Evolutionary conservation across 2,888 invertebrate species (phyloP).

Genomic region (Pycnomerus fuliginosus): DNA sequence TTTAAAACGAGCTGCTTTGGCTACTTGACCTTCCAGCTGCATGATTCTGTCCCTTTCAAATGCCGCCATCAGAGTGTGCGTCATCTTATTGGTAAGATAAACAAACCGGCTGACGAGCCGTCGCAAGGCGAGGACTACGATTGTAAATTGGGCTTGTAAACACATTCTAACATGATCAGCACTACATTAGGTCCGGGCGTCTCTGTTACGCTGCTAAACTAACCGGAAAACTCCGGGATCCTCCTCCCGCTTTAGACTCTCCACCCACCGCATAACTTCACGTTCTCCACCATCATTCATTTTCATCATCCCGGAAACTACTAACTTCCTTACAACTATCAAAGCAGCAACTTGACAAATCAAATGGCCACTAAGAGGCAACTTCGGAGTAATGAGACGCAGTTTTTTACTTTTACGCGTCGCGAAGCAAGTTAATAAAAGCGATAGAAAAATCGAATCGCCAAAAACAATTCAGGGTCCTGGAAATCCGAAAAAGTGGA

Average conservation of each 20-base stretch:
- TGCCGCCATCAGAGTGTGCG: slow-evolving; percentile 36
- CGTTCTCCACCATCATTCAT: too few species aligned
- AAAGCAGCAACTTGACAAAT: too few species aligned
- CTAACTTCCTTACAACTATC: too few species aligned
- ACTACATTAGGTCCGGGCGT: slow-evolving; percentile 53
- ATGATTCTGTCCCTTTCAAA: slow-evolving; percentile 13
- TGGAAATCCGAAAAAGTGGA: too few species aligned
- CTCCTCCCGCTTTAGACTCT: slow-evolving; percentile 11
- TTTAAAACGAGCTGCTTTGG: too few species aligned
- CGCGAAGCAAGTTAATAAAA: too few species aligned
- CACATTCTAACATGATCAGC: slow-evolving; percentile 56
- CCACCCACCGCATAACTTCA: slow-evolving; percentile 15
- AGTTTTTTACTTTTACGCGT: too few species aligned
- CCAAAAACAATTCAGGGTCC: too few species aligned
- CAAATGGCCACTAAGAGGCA: too few species aligned
- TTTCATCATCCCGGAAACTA: too few species aligned
- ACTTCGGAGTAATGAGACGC: too few species aligned
- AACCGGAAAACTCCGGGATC: slow-evolving; percentile 45
- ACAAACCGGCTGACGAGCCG: slow-evolving; percentile 49
- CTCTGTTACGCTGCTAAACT: slow-evolving; percentile 52
- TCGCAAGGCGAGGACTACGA: slow-evolving; percentile 50
- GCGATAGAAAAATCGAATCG: too few species aligned
- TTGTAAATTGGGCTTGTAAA: slow-evolving; percentile 55
- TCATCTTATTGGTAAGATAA: slow-evolving; percentile 52
- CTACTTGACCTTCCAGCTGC: slow-evolving; percentile 4